Evolutionary conservation across 2,797 vertebrate species (phyloP), one percentile per base, ranked within the genome.

Genomic region (Phyllotis vaccarum): DNA sequence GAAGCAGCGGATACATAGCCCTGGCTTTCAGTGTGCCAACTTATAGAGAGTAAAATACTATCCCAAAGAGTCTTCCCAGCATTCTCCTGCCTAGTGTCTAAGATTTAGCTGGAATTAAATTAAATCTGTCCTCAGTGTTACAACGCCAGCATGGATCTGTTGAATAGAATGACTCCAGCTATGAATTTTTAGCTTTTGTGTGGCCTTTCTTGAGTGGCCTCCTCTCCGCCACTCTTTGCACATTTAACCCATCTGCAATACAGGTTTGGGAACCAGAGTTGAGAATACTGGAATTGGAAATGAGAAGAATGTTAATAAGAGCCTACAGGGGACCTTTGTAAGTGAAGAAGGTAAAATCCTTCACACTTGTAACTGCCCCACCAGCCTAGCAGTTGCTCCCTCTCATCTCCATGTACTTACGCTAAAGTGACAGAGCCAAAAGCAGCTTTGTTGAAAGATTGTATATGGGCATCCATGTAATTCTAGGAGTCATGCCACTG

Each of bases 101-200:
- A 82, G 79, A 78, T 90, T 94, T 92, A 87, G 22, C 52, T 94
- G 82, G 80, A 94, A 95, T 93, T 62, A 62, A 86, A 40, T 91
- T 40, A 88, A 79, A 37, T 5, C 6, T 68, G 0, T 95, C 91
- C n/a, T 60, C 1, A 0, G 5, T 37, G 2, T 40, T n/a, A 17
- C 13, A 37, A 66, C 72, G 31, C 70, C 16, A 24, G 0, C 2
- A 60, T 74, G 60, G 40, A 62, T 86, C 27, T 5, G 0, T 56
- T 49, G 68, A 82, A 27, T 43, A 62, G 37, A 37, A 34, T 21
- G 49, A 64, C 12, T 31, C 34, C n/a, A 29, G 29, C 60, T 89
- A 2, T 78, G 60, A 72, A 29, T 29, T 54, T 75, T 86, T 70
- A 58, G 54, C 68, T 78, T 89, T 60, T 68, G 40, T 40, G 54